These are phyloP conservation scores for Blastobasis adustella DNA, from an alignment of 2,888 invertebrate genomes.

Conservation along the genomic window DNA sequence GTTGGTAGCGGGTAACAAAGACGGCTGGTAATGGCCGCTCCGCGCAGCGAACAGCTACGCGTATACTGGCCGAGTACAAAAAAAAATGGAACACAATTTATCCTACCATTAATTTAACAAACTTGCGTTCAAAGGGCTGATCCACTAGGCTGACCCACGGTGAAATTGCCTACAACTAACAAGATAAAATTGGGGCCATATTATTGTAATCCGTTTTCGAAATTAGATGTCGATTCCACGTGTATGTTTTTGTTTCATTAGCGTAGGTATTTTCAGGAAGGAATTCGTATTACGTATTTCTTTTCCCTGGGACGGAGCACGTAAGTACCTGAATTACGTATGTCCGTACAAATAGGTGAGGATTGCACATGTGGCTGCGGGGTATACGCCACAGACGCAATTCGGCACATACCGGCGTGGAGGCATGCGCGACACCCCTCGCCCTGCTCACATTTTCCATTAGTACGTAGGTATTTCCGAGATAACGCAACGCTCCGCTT, in stretches of 20 bases:
- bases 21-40: slow-evolving; percentile 14
- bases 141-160: slow-evolving; percentile 26
- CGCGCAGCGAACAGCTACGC: not conserved
- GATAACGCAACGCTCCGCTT: slow-evolving; percentile 9
- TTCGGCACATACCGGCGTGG: no score
- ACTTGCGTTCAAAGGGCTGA: slow-evolving; percentile 41
- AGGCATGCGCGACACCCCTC: no score
- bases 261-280: no score
- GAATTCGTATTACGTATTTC: no score
- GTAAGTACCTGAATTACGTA: no score
- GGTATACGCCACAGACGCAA: no score
- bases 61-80: slow-evolving; percentile 12
- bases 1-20: slow-evolving; percentile 40
- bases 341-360: no score
- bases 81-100: slow-evolving; percentile 39
- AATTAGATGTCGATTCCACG: not conserved
- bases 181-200: not conserved
- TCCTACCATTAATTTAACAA: slow-evolving; percentile 35
- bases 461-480: slow-evolving; percentile 13
- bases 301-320: no score
- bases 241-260: not conserved
- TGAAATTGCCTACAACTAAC: slow-evolving; percentile 9
- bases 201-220: not conserved
- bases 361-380: no score
- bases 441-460: slow-evolving; percentile 19